Conservation (phyloP, 2,113 vertebrate genomes). For the Rattus norvegicus region GRCr8 NC_086019.1:109960001-109960500, state of each 20-base stretch:
- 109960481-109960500: background rate
- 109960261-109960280: background rate
- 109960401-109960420: background rate
- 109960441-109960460: background rate
- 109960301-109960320: background rate
- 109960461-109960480: background rate
- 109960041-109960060: background rate
- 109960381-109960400: background rate
- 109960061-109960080: background rate
- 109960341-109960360: background rate
- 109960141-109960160: background rate
- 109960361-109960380: background rate
- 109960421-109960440: background rate
- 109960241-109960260: too few relatives aligned
- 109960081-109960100: background rate
- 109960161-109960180: background rate
- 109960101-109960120: background rate
- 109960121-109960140: fast-evolving
- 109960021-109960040: background rate
- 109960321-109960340: background rate
- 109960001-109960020: background rate
- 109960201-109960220: too few relatives aligned
- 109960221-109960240: too few relatives aligned
- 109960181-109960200: too few relatives aligned
- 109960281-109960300: background rate